Conservation (phyloP, 2,113 vertebrate species). For the Microtus oregoni region DNA sequence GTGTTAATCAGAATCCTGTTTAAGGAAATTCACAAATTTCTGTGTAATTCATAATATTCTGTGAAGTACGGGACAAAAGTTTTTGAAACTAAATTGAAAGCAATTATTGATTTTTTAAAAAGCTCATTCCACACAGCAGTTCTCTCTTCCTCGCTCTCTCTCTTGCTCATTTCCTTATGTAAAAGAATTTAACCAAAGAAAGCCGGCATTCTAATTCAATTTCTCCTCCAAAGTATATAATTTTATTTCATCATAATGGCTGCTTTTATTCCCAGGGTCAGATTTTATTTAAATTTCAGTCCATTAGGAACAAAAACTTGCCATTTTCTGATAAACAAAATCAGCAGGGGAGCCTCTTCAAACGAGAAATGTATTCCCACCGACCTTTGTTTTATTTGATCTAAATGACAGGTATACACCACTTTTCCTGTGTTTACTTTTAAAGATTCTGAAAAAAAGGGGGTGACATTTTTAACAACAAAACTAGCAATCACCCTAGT, state of each 20-base stretch:
- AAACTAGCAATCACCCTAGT: slow-evolving; percentile 91
- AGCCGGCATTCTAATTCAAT: slow-evolving; percentile 92
- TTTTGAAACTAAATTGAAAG: slow-evolving; percentile 88
- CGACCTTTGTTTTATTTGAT: slow-evolving; percentile 93
- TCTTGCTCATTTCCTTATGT: slow-evolving; percentile 91
- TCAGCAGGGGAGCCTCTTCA: slow-evolving; percentile 95
- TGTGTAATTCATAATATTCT: slow-evolving; percentile 84
- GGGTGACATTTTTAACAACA: slow-evolving; percentile 92
- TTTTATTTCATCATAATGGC: slow-evolving; percentile 94
- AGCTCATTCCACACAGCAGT: slow-evolving; percentile 88
- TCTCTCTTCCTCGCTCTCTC: slow-evolving; percentile 86
- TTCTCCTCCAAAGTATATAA: slow-evolving; percentile 92
- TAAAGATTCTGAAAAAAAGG: slow-evolving; percentile 89
- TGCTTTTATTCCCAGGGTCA: slow-evolving; percentile 95
- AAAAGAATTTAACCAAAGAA: slow-evolving; percentile 92
- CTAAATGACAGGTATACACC: slow-evolving; percentile 96
- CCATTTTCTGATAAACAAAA: slow-evolving; percentile 97
- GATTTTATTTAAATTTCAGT: slow-evolving; percentile 96
- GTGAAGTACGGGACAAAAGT: slow-evolving; percentile 85
- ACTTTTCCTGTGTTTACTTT: slow-evolving; percentile 90
- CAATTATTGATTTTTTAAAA: slow-evolving; percentile 90
- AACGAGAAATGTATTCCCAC: slow-evolving; percentile 92
- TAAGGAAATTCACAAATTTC: slow-evolving; percentile 85
- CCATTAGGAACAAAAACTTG: slow-evolving; percentile 95
- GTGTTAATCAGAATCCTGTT: slow-evolving; percentile 75